Evolutionary conservation across 2,888 invertebrate species (phyloP).

Genomic region (Macrosiphum euphorbiae): DNA sequence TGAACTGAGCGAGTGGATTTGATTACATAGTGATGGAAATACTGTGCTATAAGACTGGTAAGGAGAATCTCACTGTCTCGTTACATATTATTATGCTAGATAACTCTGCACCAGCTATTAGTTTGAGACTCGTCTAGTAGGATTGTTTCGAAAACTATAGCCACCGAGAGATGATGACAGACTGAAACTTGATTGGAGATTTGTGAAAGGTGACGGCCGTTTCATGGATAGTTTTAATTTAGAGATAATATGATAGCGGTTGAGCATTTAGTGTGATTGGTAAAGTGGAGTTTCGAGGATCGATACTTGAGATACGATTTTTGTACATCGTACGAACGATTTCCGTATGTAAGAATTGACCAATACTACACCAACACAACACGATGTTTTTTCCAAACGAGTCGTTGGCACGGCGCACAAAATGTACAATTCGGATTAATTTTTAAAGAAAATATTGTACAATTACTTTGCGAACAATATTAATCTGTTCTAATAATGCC

Average conservation of each 20-base stretch:
- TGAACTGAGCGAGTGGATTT: not conserved
- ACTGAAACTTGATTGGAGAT: not conserved
- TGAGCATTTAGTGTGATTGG: not conserved
- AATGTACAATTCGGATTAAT: not conserved
- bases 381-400: not conserved
- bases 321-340: not conserved
- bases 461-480: not conserved
- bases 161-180: not conserved
- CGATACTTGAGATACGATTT: not conserved
- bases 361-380: not conserved
- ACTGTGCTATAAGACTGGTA: not conserved
- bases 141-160: not conserved
- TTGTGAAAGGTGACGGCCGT: not conserved
- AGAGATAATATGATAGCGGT: not conserved
- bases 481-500: not conserved
- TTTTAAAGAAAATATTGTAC: not conserved
- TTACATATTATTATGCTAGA: not conserved
- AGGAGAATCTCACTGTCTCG: not conserved
- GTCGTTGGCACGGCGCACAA: not conserved
- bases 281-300: not conserved
- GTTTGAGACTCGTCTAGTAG: too few species aligned
- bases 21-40: not conserved
- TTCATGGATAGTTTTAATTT: not conserved
- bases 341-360: not conserved
- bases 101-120: too few species aligned